phyloP scores from a whole-genome alignment of 2,113 vertebrate genomes.

The Triplophysa rosa region DNA sequence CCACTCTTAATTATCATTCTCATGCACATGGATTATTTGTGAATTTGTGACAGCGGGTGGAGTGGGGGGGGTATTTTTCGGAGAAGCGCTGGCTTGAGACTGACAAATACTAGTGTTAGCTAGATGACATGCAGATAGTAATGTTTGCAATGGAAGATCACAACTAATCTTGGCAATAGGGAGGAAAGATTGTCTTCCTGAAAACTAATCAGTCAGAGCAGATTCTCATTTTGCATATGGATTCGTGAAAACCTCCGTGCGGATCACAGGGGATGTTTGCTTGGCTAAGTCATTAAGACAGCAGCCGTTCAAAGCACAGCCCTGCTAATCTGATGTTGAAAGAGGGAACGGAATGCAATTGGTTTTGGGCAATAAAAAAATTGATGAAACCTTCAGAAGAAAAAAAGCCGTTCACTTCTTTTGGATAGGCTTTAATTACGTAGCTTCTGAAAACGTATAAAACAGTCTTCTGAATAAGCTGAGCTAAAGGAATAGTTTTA shows the following conservation, averaged over 20 bases:
- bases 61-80: not conserved
- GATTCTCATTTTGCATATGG: constrained; percentile 44
- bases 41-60: not conserved
- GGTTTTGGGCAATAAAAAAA: constrained; percentile 31
- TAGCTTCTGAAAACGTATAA: not conserved
- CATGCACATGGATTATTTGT: constrained; percentile 34
- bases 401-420: not conserved
- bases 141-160: constrained; percentile 44
- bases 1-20: constrained; percentile 32
- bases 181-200: constrained; percentile 48
- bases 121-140: constrained; percentile 44
- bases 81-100: constrained; percentile 34
- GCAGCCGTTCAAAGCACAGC: constrained; percentile 25
- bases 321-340: constrained; percentile 32
- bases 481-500: not conserved
- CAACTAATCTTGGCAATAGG: constrained; percentile 45
- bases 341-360: constrained; percentile 32
- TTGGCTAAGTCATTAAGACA: constrained; percentile 45
- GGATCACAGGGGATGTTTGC: constrained; percentile 39
- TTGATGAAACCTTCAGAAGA: constrained; percentile 9
- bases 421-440: not conserved
- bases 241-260: constrained; percentile 41
- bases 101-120: constrained; percentile 44
- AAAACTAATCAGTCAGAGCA: constrained; percentile 42
- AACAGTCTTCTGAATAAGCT: not conserved